Conservation (phyloP, 2,113 vertebrate species). For the Circaetus cinerascens region DNA sequence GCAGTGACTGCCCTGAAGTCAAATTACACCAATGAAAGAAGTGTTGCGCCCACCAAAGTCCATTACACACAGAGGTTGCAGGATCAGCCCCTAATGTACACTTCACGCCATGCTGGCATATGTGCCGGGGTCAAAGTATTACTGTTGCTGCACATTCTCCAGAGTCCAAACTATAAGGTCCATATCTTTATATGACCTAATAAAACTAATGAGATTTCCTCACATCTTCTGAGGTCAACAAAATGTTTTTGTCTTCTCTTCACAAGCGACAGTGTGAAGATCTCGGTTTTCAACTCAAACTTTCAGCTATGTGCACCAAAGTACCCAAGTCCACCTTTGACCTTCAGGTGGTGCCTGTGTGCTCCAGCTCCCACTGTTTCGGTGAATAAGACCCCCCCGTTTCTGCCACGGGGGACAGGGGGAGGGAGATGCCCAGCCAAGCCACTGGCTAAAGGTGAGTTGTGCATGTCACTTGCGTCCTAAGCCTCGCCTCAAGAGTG, state of each 20-base stretch:
- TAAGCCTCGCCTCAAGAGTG: not conserved
- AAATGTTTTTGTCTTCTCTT: not conserved
- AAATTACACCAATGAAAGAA: not conserved
- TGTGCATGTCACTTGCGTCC: not conserved
- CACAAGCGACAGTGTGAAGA: not conserved
- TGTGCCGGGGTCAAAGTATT: slow-evolving; percentile 72
- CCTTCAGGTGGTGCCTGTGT: not conserved
- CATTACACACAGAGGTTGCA: not conserved
- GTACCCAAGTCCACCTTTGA: not conserved
- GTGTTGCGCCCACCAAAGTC: not conserved
- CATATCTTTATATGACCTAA: slow-evolving; percentile 66
- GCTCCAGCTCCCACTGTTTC: not conserved
- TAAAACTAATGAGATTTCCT: slow-evolving; percentile 60
- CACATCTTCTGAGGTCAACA: slow-evolving; percentile 8
- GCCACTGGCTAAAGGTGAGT: not conserved
- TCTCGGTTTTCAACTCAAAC: not conserved
- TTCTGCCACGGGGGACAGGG: not conserved
- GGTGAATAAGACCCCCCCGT: not conserved
- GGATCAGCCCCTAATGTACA: not conserved
- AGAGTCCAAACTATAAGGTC: slow-evolving; percentile 71
- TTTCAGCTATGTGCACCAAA: not conserved
- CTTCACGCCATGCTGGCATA: slow-evolving; percentile 42
- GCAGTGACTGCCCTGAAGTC: not conserved
- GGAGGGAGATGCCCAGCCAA: not conserved
- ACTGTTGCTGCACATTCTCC: slow-evolving; percentile 31